phyloP scores from a whole-genome alignment of 2,888 invertebrate species.

The Scrobipalpa atriplicella region DNA sequence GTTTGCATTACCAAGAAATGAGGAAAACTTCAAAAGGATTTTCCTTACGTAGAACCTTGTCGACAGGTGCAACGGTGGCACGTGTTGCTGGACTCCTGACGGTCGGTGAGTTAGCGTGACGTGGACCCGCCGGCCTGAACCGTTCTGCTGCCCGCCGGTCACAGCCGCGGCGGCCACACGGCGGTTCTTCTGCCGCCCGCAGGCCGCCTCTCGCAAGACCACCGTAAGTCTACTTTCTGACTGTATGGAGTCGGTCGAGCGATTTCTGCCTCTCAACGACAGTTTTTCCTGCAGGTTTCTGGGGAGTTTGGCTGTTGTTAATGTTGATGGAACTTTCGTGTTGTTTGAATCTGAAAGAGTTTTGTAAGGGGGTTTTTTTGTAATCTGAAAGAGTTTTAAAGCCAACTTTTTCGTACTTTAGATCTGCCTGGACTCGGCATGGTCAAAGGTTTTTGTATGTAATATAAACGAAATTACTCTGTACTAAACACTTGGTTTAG shows the following conservation, averaged over 20 bases:
- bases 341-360: constrained; percentile 18
- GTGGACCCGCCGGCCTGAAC: constrained; percentile 32
- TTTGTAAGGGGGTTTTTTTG: neutral
- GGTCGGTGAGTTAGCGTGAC: constrained; percentile 65
- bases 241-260: neutral
- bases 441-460: neutral
- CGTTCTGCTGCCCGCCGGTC: neutral
- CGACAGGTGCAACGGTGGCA: constrained; percentile 96
- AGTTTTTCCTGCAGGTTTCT: neutral
- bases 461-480: neutral
- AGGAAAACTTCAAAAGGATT: no score
- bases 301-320: neutral
- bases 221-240: constrained; percentile 10
- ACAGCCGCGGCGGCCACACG: neutral
- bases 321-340: constrained; percentile 21
- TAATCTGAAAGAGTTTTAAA: no score
- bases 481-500: neutral
- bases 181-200: neutral
- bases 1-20: no score
- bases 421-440: neutral
- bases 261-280: neutral
- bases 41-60: neutral
- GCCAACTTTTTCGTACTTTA: no score
- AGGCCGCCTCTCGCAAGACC: neutral
- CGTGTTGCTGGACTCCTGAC: constrained; percentile 91